Evolutionary conservation across 2,797 vertebrate species (phyloP).

Genomic region (Myotis vivesi): DNA sequence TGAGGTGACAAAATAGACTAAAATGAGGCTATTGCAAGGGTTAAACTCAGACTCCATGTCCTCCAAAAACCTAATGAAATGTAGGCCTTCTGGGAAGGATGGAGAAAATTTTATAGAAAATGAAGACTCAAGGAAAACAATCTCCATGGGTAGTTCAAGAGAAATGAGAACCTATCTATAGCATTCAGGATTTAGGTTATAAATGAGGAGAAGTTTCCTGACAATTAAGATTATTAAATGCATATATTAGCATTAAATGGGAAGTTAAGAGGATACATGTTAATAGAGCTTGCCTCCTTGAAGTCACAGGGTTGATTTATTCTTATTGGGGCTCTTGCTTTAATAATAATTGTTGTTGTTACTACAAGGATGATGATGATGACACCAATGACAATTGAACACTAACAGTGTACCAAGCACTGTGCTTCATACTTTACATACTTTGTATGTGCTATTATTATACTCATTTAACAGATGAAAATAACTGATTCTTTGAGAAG

Average conservation of each 20-base stretch:
- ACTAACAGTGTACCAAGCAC: background rate
- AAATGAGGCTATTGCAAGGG: background rate
- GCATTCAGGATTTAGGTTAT: conserved; percentile 56
- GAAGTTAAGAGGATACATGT: conserved; percentile 36
- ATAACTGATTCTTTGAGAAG: background rate
- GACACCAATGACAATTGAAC: background rate
- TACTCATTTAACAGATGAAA: background rate
- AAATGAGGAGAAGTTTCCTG: conserved; percentile 43
- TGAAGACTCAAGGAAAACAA: conserved; percentile 51
- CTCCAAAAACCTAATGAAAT: conserved; percentile 59
- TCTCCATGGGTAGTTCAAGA: conserved; percentile 46
- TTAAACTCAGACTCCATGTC: conserved; percentile 33
- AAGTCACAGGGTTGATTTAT: background rate
- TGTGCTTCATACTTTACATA: background rate
- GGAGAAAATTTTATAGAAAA: conserved; percentile 56
- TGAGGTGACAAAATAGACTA: conserved; percentile 7
- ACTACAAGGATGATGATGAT: background rate
- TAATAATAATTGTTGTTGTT: background rate
- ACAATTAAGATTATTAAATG: conserved; percentile 30
- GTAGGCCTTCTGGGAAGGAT: conserved; percentile 38
- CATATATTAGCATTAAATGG: conserved; percentile 29
- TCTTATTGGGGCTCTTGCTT: background rate
- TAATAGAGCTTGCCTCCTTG: background rate
- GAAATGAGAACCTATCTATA: conserved; percentile 37
- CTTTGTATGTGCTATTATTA: background rate